Percentiles rank a stretch among this genome's conserved stretches.
phyloP scores from a whole-genome alignment of 2,113 vertebrate genomes.

The Anthoscopus minutus region DNA sequence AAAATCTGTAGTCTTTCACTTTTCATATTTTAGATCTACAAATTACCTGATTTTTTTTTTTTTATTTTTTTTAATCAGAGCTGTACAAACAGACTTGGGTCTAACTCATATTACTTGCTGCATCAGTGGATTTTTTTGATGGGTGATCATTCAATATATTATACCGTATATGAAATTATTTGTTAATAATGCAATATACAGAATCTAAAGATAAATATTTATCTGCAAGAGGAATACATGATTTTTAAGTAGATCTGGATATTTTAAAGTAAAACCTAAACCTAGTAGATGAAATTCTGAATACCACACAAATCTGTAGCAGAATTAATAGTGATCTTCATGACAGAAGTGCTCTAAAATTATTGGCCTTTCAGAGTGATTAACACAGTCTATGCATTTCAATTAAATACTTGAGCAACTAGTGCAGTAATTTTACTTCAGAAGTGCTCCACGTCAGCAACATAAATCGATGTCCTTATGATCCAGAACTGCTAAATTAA shows the following conservation, averaged over 20 bases:
- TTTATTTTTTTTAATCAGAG: neutral
- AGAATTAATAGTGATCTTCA: neutral
- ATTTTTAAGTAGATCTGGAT: neutral
- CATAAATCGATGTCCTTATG: neutral
- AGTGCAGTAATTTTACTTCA: neutral
- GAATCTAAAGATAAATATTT: neutral
- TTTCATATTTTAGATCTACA: neutral
- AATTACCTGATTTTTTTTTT: neutral
- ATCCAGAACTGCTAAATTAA: neutral
- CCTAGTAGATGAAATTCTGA: neutral
- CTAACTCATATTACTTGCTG: neutral
- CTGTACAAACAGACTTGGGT: neutral
- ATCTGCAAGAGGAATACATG: neutral
- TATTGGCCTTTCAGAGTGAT: neutral
- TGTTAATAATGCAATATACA: neutral
- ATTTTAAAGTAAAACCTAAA: neutral
- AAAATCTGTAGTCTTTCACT: neutral
- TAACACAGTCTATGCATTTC: neutral
- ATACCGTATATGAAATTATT: neutral
- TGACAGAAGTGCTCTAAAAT: neutral
- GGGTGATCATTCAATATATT: neutral
- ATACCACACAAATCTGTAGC: fast-evolving
- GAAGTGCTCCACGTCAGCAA: neutral
- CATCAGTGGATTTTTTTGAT: neutral
- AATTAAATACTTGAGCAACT: neutral